Evolutionary conservation across 1,140 invertebrate species (phyloP).

Genomic region (Aethina tumida): DNA sequence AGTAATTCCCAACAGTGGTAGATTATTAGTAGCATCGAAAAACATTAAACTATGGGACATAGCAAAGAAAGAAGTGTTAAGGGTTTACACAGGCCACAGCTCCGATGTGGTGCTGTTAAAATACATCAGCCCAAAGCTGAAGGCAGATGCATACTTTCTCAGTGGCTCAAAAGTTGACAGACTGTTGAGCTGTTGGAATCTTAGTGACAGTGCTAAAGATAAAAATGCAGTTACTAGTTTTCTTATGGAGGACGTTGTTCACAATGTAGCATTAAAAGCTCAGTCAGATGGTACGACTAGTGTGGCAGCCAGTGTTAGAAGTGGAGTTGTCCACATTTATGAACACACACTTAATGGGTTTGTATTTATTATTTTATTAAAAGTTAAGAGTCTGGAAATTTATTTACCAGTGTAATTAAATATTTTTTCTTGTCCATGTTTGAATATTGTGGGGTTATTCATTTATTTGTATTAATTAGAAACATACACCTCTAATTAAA

Average conservation of each 20-base stretch:
- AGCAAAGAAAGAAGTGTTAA: slow-evolving; percentile 44
- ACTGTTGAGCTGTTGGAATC: slow-evolving; percentile 50
- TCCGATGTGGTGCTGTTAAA: slow-evolving; percentile 48
- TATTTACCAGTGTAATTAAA: too few species aligned
- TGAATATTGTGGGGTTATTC: too few species aligned
- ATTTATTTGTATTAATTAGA: too few species aligned
- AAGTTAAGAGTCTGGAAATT: too few species aligned
- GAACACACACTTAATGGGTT: slow-evolving; percentile 64
- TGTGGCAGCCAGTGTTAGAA: slow-evolving; percentile 56
- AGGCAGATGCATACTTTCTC: slow-evolving; percentile 44
- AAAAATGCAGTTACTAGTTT: slow-evolving; percentile 43
- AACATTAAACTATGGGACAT: slow-evolving; percentile 58
- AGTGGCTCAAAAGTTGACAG: slow-evolving; percentile 48
- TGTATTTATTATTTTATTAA: slow-evolving; percentile 21
- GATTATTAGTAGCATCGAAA: slow-evolving; percentile 52
- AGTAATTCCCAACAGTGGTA: slow-evolving; percentile 49
- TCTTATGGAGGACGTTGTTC: slow-evolving; percentile 54
- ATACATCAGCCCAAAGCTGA: slow-evolving; percentile 35
- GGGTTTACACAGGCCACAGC: slow-evolving; percentile 56
- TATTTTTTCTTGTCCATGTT: too few species aligned
- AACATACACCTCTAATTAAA: too few species aligned
- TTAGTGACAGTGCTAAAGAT: slow-evolving; percentile 37
- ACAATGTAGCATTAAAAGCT: slow-evolving; percentile 40
- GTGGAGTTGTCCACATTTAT: slow-evolving; percentile 68
- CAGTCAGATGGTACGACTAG: slow-evolving; percentile 40